These are phyloP conservation scores for Leptosomus discolor DNA, from an alignment of 2,113 vertebrate genomes.

Conservation along the genomic window DNA sequence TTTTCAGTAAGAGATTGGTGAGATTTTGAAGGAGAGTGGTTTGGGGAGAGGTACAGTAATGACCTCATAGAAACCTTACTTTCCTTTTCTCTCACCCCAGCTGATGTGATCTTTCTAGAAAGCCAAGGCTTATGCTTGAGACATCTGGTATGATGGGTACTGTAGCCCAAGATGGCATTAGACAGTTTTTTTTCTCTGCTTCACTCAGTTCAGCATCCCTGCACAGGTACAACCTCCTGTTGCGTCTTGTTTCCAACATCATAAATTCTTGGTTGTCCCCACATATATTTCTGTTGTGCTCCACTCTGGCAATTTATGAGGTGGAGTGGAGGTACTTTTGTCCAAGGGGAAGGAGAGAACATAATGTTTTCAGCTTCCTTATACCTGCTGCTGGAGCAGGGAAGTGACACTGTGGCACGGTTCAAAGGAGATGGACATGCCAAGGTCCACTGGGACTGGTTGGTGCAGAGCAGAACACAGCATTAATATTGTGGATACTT, in stretches of 20 bases:
- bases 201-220: not conserved
- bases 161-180: not conserved
- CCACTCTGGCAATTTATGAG: not conserved
- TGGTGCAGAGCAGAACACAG: not conserved
- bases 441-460: not conserved
- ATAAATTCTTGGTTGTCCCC: not conserved
- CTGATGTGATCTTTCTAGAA: not conserved
- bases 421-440: not conserved
- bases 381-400: not conserved
- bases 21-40: not conserved
- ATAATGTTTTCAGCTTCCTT: not conserved
- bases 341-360: not conserved
- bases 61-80: not conserved
- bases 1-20: not conserved
- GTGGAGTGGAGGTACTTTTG: not conserved
- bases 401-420: not conserved
- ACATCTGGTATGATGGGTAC: not conserved
- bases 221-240: not conserved
- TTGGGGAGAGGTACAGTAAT: not conserved
- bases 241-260: fast-evolving
- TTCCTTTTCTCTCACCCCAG: not conserved
- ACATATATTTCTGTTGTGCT: not conserved
- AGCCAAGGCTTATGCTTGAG: not conserved
- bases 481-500: not conserved
- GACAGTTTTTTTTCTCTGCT: not conserved